These are phyloP conservation scores for Amphibalanus amphitrite DNA, from an alignment of 1,140 invertebrate species.

Conservation along the genomic window DNA sequence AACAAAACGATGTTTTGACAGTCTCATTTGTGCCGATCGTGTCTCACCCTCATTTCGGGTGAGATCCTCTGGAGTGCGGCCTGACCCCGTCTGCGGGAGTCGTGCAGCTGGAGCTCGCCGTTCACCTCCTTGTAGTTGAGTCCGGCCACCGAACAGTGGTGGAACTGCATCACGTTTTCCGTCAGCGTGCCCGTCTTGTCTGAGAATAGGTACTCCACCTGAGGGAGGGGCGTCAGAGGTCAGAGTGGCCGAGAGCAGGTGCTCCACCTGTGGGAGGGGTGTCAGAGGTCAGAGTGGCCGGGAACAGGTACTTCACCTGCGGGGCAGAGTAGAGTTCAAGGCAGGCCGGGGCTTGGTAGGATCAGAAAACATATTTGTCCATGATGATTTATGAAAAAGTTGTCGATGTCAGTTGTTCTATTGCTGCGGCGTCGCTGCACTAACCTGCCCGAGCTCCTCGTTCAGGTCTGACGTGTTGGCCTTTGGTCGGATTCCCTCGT, in stretches of 20 bases:
- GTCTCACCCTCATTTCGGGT: no score
- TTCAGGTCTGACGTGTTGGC: constrained; percentile 50
- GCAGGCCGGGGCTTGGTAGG: no score
- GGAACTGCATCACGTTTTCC: constrained; percentile 49
- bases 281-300: no score
- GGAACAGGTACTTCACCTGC: no score
- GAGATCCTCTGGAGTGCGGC: no score
- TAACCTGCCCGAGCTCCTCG: constrained; percentile 45
- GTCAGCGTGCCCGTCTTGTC: constrained; percentile 62
- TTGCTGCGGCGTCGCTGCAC: constrained; percentile 19
- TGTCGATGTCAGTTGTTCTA: no score
- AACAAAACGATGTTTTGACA: no score
- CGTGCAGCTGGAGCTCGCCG: constrained; percentile 28
- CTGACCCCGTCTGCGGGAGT: not conserved
- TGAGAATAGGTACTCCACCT: constrained; percentile 39
- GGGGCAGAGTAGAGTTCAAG: no score
- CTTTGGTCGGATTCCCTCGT: constrained; percentile 32
- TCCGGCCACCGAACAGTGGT: constrained; percentile 38
- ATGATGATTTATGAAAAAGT: no score
- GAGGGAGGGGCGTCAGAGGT: no score
- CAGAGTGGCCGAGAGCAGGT: constrained; percentile 47
- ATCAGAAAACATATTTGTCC: no score
- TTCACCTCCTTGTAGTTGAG: constrained; percentile 35
- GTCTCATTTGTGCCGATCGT: no score
- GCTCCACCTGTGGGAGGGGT: constrained; percentile 21